phyloP scores from a whole-genome alignment of 2,113 vertebrate species.

The Dicaeum eximium region DNA sequence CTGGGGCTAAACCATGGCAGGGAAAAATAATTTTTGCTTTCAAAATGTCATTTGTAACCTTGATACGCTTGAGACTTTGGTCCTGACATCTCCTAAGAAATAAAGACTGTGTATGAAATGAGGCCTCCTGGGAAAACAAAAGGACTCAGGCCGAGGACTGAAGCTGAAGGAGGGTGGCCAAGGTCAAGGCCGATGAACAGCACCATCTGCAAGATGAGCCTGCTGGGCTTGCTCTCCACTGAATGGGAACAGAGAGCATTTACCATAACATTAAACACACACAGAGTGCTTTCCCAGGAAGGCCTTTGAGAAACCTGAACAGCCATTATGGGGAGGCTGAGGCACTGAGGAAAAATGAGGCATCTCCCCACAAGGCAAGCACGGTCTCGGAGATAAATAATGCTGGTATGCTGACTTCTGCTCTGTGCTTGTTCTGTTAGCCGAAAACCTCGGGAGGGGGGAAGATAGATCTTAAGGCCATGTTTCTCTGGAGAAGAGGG shows the following conservation, averaged over 20 bases:
- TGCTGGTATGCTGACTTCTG: not conserved
- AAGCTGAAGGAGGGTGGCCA: not conserved
- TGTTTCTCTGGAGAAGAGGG: not conserved
- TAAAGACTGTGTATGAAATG: not conserved
- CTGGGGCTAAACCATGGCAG: not conserved
- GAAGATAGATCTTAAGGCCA: not conserved
- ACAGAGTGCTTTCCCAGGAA: not conserved
- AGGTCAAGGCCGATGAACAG: not conserved
- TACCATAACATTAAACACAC: not conserved
- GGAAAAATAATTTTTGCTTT: not conserved
- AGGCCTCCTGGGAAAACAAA: not conserved
- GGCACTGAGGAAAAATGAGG: not conserved
- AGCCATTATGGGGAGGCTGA: not conserved
- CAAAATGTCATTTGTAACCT: not conserved
- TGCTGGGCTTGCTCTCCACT: not conserved
- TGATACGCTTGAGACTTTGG: not conserved
- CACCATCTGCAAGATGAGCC: not conserved
- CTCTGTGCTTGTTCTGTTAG: not conserved
- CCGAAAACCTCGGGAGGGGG: not conserved
- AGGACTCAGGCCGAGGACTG: not conserved
- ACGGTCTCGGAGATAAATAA: rapidly evolving
- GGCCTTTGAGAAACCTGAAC: not conserved
- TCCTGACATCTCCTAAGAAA: not conserved
- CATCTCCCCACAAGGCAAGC: not conserved
- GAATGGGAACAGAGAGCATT: rapidly evolving